phyloP scores from a whole-genome alignment of 2,888 invertebrate species.

The Seladonia tumulorum region DNA sequence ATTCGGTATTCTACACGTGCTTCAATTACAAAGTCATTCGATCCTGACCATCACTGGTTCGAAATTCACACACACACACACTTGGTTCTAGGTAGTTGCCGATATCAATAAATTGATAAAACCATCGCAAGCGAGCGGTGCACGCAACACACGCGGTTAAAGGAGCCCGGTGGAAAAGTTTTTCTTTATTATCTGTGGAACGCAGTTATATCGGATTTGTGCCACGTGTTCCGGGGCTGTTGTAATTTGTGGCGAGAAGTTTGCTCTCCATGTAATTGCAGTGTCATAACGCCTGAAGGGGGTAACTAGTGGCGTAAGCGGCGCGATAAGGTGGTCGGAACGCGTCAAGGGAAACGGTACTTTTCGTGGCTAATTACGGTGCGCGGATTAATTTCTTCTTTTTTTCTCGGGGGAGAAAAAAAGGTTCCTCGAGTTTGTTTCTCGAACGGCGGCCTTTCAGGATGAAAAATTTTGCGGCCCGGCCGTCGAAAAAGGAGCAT shows the following conservation, averaged over 20 bases:
- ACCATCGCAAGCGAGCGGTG: background rate
- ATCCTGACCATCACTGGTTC: too few species aligned
- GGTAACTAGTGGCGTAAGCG: slow-evolving; percentile 16
- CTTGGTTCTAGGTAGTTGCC: too few species aligned
- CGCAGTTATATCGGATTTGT: slow-evolving; percentile 23
- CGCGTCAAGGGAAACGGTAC: background rate
- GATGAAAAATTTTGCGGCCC: background rate
- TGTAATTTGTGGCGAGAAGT: slow-evolving; percentile 60
- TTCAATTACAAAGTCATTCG: too few species aligned
- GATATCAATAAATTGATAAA: background rate
- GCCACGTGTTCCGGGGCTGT: slow-evolving; percentile 33
- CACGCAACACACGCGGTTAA: background rate
- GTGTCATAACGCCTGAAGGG: slow-evolving; percentile 48
- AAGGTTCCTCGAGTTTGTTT: background rate
- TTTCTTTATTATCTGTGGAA: slow-evolving; percentile 19
- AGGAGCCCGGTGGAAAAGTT: slow-evolving; percentile 1
- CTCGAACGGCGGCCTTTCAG: background rate
- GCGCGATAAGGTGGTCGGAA: slow-evolving; percentile 25
- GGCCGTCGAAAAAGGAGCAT: background rate
- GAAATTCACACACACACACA: too few species aligned
- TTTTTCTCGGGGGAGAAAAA: background rate
- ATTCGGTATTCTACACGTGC: too few species aligned
- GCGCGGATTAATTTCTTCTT: slow-evolving; percentile 10
- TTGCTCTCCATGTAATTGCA: slow-evolving; percentile 59
- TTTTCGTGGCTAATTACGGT: slow-evolving; percentile 31